Evolutionary conservation across 2,797 vertebrate species (phyloP), one percentile per base, ranked within the genome.

Genomic region (Microchirus variegatus): DNA sequence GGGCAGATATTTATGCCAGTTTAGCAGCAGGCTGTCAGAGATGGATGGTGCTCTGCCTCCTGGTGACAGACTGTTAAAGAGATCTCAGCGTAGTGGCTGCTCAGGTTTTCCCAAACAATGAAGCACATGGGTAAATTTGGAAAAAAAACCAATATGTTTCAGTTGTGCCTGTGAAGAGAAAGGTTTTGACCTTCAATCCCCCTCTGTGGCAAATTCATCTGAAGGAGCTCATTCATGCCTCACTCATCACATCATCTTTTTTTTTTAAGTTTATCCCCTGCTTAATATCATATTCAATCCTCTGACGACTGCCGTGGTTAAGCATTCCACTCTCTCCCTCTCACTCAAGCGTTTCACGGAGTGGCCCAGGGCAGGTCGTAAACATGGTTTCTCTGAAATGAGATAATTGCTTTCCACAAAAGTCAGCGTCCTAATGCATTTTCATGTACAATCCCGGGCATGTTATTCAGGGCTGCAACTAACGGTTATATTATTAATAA

Each of bases 1-100:
- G 64, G 73, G 83, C 77, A 84, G 87, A 81, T 86, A 84, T 88
- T 87, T 82, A 86, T 86, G 81, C 76, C 80, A 80, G 81, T 84
- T 87, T 86, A 83, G 85, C 45, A 2, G 53, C 73, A 70, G 78
- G 44, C 68, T 80, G 82, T 82, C 79, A 83, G 84, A 89, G 84
- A 87, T 75, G 73, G 86, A 88, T 87, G 83, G 77, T 4, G 73
- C 75, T 62, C 50, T 61, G 74, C 70, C 60, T 52, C 77, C 76
- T 59, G 77, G 74, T 87, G 84, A 87, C 85, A 89, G 77, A 78
- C 79, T 6, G 85, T 86, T 83, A 83, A 75, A 81, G 63, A 83
- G 65, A 82, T 75, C 77, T 80, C 78, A 63, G 49, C 85, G 74
- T 61, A 59, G 76, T 61, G 83, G 83, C 82, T 73, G 83, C 79